These are phyloP conservation scores for Drosophila tani DNA, from an alignment of 1,140 invertebrate genomes.

Conservation along the genomic window DNA sequence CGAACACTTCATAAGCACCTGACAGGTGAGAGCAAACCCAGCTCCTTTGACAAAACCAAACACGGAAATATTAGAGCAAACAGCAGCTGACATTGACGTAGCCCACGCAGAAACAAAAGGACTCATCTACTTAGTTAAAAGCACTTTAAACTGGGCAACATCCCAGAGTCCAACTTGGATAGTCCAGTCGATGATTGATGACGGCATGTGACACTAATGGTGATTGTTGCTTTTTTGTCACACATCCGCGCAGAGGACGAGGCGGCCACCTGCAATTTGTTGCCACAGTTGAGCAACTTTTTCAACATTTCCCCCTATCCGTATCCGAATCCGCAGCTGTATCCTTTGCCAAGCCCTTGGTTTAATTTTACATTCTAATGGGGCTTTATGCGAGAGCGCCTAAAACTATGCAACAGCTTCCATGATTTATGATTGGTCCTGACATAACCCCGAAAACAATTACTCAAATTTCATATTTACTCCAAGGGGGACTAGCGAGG, in stretches of 20 bases:
- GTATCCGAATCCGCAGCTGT: constrained; percentile 5
- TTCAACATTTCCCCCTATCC: constrained; percentile 16
- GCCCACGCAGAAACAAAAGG: constrained; percentile 36
- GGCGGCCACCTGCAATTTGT: constrained; percentile 57
- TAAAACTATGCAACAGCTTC: constrained; percentile 73
- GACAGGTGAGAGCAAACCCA: constrained; percentile 25
- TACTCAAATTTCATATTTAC: constrained; percentile 81
- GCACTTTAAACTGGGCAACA: constrained; percentile 70
- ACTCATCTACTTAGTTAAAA: constrained; percentile 73
- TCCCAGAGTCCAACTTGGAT: constrained; percentile 63
- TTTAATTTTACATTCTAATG: constrained; percentile 80
- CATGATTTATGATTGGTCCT: constrained; percentile 75
- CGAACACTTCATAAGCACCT: constrained; percentile 81
- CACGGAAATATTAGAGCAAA: constrained; percentile 78
- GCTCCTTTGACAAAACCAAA: constrained; percentile 50
- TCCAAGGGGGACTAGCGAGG: constrained; percentile 36
- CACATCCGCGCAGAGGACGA: constrained; percentile 36
- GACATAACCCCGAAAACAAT: constrained; percentile 74
- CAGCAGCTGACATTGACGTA: constrained; percentile 76
- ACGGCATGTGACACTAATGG: constrained; percentile 81
- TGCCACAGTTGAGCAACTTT: constrained; percentile 32
- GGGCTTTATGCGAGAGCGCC: constrained; percentile 63
- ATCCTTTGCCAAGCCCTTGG: constrained; percentile 34
- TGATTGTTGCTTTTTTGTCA: constrained; percentile 83
- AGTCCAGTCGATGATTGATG: constrained; percentile 75